Conservation (phyloP, 2,797 vertebrate species). For the Craterocephalus amniculus region DNA sequence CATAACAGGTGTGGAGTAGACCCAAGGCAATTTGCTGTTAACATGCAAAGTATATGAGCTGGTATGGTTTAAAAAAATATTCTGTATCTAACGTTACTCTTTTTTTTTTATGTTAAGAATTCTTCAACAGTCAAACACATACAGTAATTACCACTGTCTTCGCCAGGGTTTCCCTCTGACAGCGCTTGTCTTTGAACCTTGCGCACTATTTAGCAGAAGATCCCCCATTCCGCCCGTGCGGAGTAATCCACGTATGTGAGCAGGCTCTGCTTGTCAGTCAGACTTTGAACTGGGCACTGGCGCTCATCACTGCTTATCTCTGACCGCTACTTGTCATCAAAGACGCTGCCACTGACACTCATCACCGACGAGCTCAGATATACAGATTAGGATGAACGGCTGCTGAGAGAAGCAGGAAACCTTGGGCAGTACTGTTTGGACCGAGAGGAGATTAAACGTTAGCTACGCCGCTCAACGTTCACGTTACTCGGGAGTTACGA, state of each 20-base stretch:
- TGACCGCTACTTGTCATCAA: slow-evolving; percentile 51
- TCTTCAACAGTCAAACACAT: background rate
- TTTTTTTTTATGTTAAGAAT: background rate
- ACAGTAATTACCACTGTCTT: background rate
- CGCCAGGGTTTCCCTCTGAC: slow-evolving; percentile 10
- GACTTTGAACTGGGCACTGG: slow-evolving; percentile 81
- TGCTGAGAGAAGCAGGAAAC: slow-evolving; percentile 30
- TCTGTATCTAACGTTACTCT: background rate
- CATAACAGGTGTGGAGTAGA: background rate
- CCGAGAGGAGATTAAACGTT: slow-evolving; percentile 52
- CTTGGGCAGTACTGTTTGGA: slow-evolving; percentile 39
- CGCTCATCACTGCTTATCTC: slow-evolving; percentile 75
- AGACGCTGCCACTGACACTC: slow-evolving; percentile 47
- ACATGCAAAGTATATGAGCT: background rate
- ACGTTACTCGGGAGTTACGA: slow-evolving; percentile 74
- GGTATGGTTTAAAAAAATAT: background rate
- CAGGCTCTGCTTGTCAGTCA: slow-evolving; percentile 81
- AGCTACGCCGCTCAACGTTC: slow-evolving; percentile 58
- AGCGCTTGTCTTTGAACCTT: slow-evolving; percentile 7
- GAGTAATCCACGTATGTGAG: slow-evolving; percentile 68
- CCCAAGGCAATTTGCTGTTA: background rate
- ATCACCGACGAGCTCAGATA: slow-evolving; percentile 41
- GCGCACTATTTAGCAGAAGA: slow-evolving; percentile 74
- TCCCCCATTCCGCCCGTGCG: slow-evolving; percentile 55
- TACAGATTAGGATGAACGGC: slow-evolving; percentile 65